Evolutionary conservation across 1,140 invertebrate genomes (phyloP).

Genomic region (Caerostris extrusa): DNA sequence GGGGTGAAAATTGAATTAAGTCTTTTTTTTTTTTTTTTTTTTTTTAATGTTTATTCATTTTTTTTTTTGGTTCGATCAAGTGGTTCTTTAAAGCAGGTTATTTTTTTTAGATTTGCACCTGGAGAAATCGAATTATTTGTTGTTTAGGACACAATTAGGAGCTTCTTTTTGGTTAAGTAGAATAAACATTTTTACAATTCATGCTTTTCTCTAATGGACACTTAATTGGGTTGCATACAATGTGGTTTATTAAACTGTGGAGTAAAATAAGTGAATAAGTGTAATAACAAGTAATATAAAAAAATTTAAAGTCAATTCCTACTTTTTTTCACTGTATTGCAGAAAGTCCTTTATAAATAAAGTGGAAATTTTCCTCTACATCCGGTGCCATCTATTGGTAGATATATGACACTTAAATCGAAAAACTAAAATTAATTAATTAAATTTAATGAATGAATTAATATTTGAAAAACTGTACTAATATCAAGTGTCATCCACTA

Average conservation of each 20-base stretch:
- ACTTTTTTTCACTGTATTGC: too few relatives aligned
- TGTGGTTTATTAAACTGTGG: not conserved
- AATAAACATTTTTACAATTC: not conserved
- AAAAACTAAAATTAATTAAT: too few relatives aligned
- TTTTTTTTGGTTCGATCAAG: not conserved
- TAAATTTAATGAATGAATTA: too few relatives aligned
- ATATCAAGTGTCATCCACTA: too few relatives aligned
- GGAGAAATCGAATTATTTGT: not conserved
- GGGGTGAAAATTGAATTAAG: conserved; percentile 13
- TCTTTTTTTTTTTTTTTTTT: not conserved
- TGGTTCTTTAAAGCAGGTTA: not conserved
- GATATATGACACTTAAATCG: too few relatives aligned
- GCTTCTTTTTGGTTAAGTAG: not conserved
- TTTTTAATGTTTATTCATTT: not conserved
- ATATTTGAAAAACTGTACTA: too few relatives aligned
- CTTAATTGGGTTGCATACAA: not conserved
- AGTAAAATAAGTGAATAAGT: too few relatives aligned
- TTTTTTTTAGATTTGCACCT: not conserved
- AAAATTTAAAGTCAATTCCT: too few relatives aligned
- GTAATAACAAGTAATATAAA: too few relatives aligned
- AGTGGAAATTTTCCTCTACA: too few relatives aligned
- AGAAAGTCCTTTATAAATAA: too few relatives aligned
- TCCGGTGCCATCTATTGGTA: too few relatives aligned
- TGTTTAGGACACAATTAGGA: not conserved
- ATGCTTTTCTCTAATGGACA: not conserved